Base-by-base conservation (phyloP, 2,113 vertebrate species). In the Eublepharis macularius region DNA sequence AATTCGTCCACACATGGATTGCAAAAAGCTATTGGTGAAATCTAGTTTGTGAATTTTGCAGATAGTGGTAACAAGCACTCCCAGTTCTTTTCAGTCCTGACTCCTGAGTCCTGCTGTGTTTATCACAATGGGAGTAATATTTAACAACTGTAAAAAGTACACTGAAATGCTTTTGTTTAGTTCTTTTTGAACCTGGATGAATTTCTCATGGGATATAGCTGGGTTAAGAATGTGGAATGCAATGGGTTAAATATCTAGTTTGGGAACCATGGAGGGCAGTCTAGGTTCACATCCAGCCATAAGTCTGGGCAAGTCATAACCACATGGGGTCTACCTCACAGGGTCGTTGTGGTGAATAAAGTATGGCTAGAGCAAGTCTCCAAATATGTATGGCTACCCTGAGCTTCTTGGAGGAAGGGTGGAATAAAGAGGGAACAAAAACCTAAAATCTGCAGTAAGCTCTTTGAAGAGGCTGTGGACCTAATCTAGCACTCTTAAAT, bases 1-100 rank as follows among this genome's bases (percentile, higher is more conserved):
- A 39, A 77, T 36, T n/a, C 80, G 13, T 29, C 13, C 6, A 0
- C 65, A 66, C 54, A 21, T 26, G 17, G 4, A 0, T 45, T 76
- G 77, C 86, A 87, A 66, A 32, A 34, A 86, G 43, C n/a, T 1
- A 84, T 29, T 16, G 84, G 85, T 83, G 65, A 88, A 91, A 89
- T 88, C 72, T 82, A 21, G 60, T 51, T 36, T 68, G 26, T 90
- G 57, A 80, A 60, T 82, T 79, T 77, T 84, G 83, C 77, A 86
- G 78, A 76, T 90, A 76, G 72, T 80, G 76, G 63, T 57, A 77
- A 21, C 34, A 21, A 89, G 60, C 39, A 49, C 76, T 82, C 2
- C 65, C 34, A 84, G 87, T 83, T 87, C 51, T 0, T 0, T 82
- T 19, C 78, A 85, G 82, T 70, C 83, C 49, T 49, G 36, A 43